Conservation (phyloP, 2,888 invertebrate species). For the Eupithecia tripunctaria region DNA sequence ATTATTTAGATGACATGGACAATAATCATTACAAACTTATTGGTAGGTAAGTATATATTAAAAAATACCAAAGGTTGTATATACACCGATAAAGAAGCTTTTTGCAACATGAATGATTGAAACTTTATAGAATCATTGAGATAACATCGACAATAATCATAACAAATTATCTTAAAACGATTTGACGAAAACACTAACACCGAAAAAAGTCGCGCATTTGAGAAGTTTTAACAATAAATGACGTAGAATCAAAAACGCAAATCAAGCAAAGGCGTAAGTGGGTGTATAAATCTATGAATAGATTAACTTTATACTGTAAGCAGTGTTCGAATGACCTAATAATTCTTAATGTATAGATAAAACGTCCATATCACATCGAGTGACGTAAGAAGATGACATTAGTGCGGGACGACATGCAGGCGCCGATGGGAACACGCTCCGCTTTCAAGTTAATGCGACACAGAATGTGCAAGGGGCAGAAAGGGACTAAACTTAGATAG, state of each 20-base stretch:
- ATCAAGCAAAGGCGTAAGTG: neutral
- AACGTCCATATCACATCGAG: slow-evolving; percentile 2
- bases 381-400: slow-evolving; percentile 13
- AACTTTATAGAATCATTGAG: neutral
- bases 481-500: neutral
- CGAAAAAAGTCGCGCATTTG: neutral
- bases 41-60: too few relatives aligned
- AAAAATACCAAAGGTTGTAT: too few relatives aligned
- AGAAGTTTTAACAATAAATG: neutral
- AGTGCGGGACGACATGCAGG: slow-evolving; percentile 43
- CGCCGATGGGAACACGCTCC: slow-evolving; percentile 50
- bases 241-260: neutral
- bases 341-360: slow-evolving; percentile 7
- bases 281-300: neutral
- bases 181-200: neutral
- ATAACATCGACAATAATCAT: neutral
- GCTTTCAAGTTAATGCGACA: slow-evolving; percentile 50
- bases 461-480: slow-evolving; percentile 30
- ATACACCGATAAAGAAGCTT: too few relatives aligned
- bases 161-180: neutral
- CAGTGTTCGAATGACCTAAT: slow-evolving; percentile 2
- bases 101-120: too few relatives aligned
- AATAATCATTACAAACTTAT: too few relatives aligned
- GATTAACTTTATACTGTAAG: neutral
- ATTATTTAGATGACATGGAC: neutral